Evolutionary conservation across 2,113 vertebrate genomes (phyloP).

Genomic region (Cottus gobio): DNA sequence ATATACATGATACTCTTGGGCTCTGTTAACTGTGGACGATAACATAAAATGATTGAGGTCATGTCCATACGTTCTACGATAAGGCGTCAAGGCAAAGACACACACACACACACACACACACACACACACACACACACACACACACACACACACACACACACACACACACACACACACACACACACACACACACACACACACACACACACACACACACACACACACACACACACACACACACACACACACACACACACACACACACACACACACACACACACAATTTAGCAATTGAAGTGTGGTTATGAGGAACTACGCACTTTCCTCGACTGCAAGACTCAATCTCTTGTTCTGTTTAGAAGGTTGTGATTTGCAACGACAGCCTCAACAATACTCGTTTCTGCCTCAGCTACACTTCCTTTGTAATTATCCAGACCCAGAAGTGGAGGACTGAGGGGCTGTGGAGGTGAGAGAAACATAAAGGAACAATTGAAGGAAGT

Average conservation of each 20-base stretch:
- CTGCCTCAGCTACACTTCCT: background rate
- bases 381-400: conserved; percentile 3
- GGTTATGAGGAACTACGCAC: background rate
- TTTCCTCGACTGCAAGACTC: background rate
- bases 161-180: no score
- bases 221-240: no score
- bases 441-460: background rate
- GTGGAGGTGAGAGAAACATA: conserved; percentile 19
- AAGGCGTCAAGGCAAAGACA: background rate
- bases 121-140: no score
- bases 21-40: no score
- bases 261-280: no score
- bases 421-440: conserved; percentile 10
- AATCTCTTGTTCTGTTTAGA: background rate
- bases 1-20: no score
- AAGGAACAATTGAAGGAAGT: conserved; percentile 70
- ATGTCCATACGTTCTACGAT: background rate
- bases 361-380: background rate
- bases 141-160: no score
- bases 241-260: no score
- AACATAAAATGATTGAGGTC: background rate
- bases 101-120: no score
- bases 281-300: background rate
- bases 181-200: no score
- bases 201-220: no score